A percentile compares a stretch with the other conserved stretches of the same genome.
These are phyloP conservation scores for Idaea aversata DNA, from an alignment of 2,888 invertebrate genomes.

Conservation along the genomic window DNA sequence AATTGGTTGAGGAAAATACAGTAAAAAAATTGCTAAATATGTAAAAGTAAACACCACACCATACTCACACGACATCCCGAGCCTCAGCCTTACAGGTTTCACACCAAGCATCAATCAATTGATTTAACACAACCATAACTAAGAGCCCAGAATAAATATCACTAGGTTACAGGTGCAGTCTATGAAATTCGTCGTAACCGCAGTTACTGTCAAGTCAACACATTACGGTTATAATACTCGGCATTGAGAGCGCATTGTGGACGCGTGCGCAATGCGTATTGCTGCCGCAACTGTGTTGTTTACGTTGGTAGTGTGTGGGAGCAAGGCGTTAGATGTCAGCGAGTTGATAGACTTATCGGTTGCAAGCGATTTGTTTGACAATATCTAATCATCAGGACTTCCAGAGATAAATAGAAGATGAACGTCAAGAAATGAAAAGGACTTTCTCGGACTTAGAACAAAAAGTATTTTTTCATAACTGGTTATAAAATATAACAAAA, in stretches of 20 bases:
- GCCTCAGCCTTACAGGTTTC: not conserved
- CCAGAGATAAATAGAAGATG: no score
- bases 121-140: not conserved
- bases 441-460: no score
- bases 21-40: no score
- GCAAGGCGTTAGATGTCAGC: not conserved
- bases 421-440: no score
- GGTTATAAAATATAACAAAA: no score
- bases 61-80: not conserved
- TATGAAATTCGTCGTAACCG: not conserved
- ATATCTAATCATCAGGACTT: no score
- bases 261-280: not conserved
- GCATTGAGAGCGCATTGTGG: not conserved
- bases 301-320: not conserved
- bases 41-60: no score
- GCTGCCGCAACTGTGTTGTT: not conserved
- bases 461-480: no score
- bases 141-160: not conserved
- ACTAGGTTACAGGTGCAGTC: not conserved
- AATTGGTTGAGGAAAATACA: no score
- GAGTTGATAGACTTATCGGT: not conserved
- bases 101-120: not conserved
- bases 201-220: not conserved
- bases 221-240: not conserved
- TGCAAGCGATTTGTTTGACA: not conserved